Base-by-base conservation (phyloP, 2,113 vertebrate species). In the Pavo muticus region DNA sequence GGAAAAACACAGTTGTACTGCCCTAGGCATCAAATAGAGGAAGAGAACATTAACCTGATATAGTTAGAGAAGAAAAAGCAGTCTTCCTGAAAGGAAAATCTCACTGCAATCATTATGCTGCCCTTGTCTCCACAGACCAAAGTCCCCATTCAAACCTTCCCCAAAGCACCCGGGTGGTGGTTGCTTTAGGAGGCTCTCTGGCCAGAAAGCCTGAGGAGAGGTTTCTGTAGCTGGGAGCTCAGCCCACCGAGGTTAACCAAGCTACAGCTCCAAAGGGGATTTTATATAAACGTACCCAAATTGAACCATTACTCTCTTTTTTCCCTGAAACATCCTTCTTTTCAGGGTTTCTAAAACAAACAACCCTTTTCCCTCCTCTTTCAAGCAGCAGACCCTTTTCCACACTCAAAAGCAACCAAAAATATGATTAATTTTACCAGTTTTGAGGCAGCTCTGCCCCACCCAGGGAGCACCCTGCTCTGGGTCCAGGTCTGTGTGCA, bases 231-330 rank as follows among this genome's bases (percentile, higher is more conserved):
- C 50, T 2, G 1, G 67, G 80, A 89, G 67, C 45, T 70, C 5
- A 5, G 92, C 94, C 78, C 84, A 87, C 79, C 92, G 78, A 93
- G 94, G 93, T 94, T 93, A 95, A 95, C 84, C 93, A 96, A 97
- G 91, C 94, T 94, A 94, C 91, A 96, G 64, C 87, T 92, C 96
- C 93, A 77, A 73, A 80, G 91, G 77, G 87, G 64, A 87, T 93
- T 91, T 91, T 90, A 85, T 30, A 91, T 29, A 71, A 91, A 87
- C 54, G 72, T 60, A 85, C 60, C 64, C 71, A 90, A 79, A 93
- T 27, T 80, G 78, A 94, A 94, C 89, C 71, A 91, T 44, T 65
- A 74, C 45, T 16, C 4, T 14, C 72, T 69, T 21, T 35, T 93
- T 48, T 52, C 72, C 27, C 56, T 74, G 85, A 90, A 96, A 88